Evolutionary conservation across 2,888 invertebrate genomes (phyloP), one percentile per base, ranked within the genome.

Genomic region (Heliconius erato): DNA sequence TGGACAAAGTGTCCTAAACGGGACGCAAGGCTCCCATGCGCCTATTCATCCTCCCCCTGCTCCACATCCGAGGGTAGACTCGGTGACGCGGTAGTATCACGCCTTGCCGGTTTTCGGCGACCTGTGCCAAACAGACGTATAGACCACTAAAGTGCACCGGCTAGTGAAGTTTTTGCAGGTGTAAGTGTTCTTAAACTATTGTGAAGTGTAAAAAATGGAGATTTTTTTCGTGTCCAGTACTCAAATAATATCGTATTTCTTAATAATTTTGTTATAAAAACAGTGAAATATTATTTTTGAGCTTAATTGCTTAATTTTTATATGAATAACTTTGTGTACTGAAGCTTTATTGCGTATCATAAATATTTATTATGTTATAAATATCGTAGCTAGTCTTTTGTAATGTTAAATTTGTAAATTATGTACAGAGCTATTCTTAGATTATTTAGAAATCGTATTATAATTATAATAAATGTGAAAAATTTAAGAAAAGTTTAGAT

Each of bases 51-150:
- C 94, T 0, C 95, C 95, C 6, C 94, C 94, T 0, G 94, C 94
- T 14, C 94, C 94, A 3, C 93, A 95, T 85, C 93, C 94, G 16
- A 91, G 96, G 59, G 89, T 94, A 6, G 96, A 96, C 85, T 95
- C 96, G 79, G 92, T 96, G 84, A 95, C 95, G 59, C 95, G 96
- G 95, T 96, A 96, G 96, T 96, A 95, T 94, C 94, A 93, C 92
- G 95, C 95, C 90, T 89, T 95, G 95, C 95, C 95, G 95, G 91
- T 89, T 89, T 95, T 96, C 96, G 96, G 95, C 92, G 95, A 95
- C 88, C 89, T 96, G 96, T 96, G 96, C 96, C 96, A 96, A 96
- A 96, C 96, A 90, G 96, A 96, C 92, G 96, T 96, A 89, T 96
- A 94, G 93, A 91, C 89, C 65, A 74, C 32, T 88, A 83, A 91